These are phyloP conservation scores for Spheniscus humboldti DNA, from an alignment of 2,797 vertebrate genomes.

Conservation along the genomic window DNA sequence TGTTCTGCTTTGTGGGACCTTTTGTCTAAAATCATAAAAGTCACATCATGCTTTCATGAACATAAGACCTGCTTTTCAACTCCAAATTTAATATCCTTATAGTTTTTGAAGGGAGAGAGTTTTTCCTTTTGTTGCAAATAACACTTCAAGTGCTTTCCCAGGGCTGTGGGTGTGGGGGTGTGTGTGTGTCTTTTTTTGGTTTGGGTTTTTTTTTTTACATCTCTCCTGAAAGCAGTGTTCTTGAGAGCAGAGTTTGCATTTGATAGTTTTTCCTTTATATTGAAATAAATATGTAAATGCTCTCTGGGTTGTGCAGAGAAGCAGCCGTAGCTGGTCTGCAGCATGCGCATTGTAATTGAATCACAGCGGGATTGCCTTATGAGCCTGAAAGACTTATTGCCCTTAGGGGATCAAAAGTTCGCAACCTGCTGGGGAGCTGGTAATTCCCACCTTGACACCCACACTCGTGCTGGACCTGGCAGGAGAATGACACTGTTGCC, in stretches of 20 bases:
- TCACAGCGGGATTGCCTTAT: not conserved
- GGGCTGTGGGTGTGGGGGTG: accelerated
- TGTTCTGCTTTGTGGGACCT: not conserved
- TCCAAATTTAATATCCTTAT: no score
- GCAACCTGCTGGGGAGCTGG: slow-evolving; percentile 7
- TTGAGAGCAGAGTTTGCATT: not conserved
- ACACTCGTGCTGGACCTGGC: not conserved
- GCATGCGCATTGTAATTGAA: not conserved
- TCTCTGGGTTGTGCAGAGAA: not conserved
- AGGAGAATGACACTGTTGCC: not conserved
- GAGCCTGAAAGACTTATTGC: slow-evolving; percentile 3
- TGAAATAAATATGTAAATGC: not conserved
- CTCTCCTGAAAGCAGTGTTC: not conserved
- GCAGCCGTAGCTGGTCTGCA: not conserved
- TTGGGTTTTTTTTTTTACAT: not conserved
- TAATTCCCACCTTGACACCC: not conserved
- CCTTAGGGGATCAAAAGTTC: not conserved
- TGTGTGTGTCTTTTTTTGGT: not conserved
- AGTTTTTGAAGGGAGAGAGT: no score
- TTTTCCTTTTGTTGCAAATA: not conserved
- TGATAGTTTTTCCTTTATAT: not conserved
- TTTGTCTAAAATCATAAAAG: not conserved
- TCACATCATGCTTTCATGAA: not conserved
- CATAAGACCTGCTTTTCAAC: not conserved
- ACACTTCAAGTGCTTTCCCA: not conserved